A percentile compares a stretch with the other conserved stretches of the same genome.
These are phyloP conservation scores for Apogon talboti DNA, from an alignment of 2,797 vertebrate genomes.

Conservation along the genomic window DNA sequence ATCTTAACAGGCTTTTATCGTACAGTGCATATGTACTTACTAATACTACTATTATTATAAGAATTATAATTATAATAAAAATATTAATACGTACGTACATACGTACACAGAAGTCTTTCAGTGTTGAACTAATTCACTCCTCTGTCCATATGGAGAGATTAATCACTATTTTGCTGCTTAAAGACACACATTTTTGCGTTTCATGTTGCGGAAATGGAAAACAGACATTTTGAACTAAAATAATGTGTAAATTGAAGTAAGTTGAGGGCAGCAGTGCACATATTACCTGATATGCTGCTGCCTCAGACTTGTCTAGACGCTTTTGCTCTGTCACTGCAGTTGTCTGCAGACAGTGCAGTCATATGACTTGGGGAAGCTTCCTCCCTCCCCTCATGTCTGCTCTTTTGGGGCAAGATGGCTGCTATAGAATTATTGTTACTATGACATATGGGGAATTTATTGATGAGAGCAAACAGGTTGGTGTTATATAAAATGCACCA, in stretches of 20 bases:
- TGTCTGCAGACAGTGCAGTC: conserved; percentile 73
- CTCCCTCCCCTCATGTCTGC: conserved; percentile 63
- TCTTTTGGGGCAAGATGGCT: conserved; percentile 76
- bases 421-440: conserved; percentile 60
- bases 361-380: conserved; percentile 71
- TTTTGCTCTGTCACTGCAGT: conserved; percentile 76
- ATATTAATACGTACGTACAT: too few relatives aligned
- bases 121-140: too few relatives aligned
- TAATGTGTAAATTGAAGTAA: not conserved
- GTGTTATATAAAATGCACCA: not conserved
- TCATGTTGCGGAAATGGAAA: not conserved
- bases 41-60: too few relatives aligned
- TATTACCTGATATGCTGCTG: conserved; percentile 46
- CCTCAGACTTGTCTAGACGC: conserved; percentile 68
- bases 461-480: conserved; percentile 6
- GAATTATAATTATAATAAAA: too few relatives aligned
- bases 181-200: not conserved
- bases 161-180: not conserved
- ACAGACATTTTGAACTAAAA: not conserved
- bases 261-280: conserved; percentile 4
- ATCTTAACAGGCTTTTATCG: not conserved
- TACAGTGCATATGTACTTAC: too few relatives aligned
- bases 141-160: not conserved
- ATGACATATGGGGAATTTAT: conserved; percentile 55
- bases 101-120: too few relatives aligned